Evolutionary conservation across 2,797 vertebrate genomes (phyloP), one percentile per base, ranked within the genome.

Genomic region (Tenualosa ilisha): DNA sequence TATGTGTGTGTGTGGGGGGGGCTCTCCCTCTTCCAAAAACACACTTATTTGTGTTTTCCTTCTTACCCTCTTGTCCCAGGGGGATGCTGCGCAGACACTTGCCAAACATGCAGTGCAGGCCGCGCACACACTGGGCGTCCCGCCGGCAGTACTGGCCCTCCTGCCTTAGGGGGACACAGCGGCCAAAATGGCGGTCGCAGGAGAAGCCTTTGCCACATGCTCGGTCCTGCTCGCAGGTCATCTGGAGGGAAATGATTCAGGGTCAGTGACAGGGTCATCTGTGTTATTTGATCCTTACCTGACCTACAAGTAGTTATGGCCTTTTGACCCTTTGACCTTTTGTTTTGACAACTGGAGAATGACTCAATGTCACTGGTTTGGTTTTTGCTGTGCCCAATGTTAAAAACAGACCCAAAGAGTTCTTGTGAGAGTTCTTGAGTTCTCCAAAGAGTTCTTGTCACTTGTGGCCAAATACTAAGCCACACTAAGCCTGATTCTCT

Each of bases 71-170:
- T 79, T 96, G 95, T 75, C 97, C 96, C 0, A 91, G 85, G 0
- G 96, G 93, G 85, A 92, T 90, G 83, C 95, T 96, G 90, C 93
- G 93, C 49, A 97, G 96, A 89, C 97, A 97, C 85, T 95, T 96
- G 0, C 97, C 97, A 6, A 96, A 97, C 93, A 97, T 97, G 93
- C 97, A 97, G 93, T 94, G 93, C 75, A 97, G 95, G 3, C 96
- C 95, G 0, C 86, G 93, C 83, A 96, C 93, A 50, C 97, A 97
- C 91, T 97, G 97, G 0, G 94, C 87, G 49, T 97, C 97, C 31
- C 92, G 94, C 8, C 97, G 91, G 81, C 97, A 97, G 92, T 94
- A 97, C 8, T 95, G 95, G 0, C 96, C 96, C 63, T 90, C 94
- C 31, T 94, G 95, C 6, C 95, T 93, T 0, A 93, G 83, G 5